These are phyloP conservation scores for Bagarius yarrelli DNA, from an alignment of 2,113 vertebrate genomes.

Conservation along the genomic window DNA sequence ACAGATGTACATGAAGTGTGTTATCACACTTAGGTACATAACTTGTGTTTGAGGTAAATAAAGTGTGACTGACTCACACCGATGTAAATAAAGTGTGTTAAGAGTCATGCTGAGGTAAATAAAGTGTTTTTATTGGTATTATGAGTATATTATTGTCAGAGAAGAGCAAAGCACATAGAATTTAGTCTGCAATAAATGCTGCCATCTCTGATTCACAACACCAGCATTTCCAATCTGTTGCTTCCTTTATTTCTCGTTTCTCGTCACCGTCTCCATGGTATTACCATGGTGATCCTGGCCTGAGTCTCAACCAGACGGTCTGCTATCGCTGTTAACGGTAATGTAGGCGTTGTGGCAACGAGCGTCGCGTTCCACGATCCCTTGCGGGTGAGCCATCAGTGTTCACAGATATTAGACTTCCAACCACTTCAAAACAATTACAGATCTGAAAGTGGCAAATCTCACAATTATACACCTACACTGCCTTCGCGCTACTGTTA, in stretches of 20 bases:
- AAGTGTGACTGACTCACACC: too few relatives aligned
- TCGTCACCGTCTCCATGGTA: slow-evolving; percentile 48
- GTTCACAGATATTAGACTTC: slow-evolving; percentile 34
- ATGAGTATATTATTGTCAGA: not conserved
- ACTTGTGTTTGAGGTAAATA: not conserved
- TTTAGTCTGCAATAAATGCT: slow-evolving; percentile 19
- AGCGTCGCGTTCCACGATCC: slow-evolving; percentile 31
- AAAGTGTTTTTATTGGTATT: not conserved
- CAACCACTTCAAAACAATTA: slow-evolving; percentile 43
- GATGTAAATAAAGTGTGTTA: not conserved
- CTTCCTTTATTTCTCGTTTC: slow-evolving; percentile 21
- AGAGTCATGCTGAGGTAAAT: not conserved
- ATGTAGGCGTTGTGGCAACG: slow-evolving; percentile 46
- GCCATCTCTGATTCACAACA: slow-evolving; percentile 32
- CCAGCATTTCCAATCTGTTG: slow-evolving; percentile 35
- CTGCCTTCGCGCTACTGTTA: not conserved
- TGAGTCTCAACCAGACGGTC: slow-evolving; percentile 42
- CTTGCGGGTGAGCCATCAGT: slow-evolving; percentile 26
- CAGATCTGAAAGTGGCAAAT: slow-evolving; percentile 23
- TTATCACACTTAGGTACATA: not conserved
- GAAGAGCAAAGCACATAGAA: slow-evolving; percentile 14
- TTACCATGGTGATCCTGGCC: slow-evolving; percentile 51
- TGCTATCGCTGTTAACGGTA: slow-evolving; percentile 36
- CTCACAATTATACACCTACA: slow-evolving; percentile 27
- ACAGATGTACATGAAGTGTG: too few relatives aligned